Evolutionary conservation across 1,140 invertebrate species (phyloP).

Genomic region (Goniozus legneri): DNA sequence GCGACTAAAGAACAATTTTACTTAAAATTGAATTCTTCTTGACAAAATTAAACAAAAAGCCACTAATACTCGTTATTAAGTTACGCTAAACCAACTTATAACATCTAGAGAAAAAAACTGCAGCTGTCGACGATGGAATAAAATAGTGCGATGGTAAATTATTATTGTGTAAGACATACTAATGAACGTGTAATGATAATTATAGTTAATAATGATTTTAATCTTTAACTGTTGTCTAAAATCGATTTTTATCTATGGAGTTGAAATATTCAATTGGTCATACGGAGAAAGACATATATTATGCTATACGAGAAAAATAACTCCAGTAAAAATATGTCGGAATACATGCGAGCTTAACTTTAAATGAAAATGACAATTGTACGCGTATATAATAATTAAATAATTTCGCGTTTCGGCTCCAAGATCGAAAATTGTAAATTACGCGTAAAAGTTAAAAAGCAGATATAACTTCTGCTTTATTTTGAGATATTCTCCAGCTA

Average conservation of each 20-base stretch:
- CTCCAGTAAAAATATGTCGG: conserved; percentile 14
- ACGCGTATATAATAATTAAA: no score
- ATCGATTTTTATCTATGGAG: conserved; percentile 49
- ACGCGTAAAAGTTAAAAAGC: conserved; percentile 32
- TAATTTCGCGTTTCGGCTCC: conserved; percentile 33
- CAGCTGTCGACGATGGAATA: conserved; percentile 30
- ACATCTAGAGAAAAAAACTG: conserved; percentile 39
- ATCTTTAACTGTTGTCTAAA: conserved; percentile 51
- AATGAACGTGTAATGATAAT: conserved; percentile 46
- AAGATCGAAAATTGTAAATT: conserved; percentile 35
- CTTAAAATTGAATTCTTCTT: conserved; percentile 34
- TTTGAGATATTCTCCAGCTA: conserved; percentile 39
- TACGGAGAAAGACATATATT: conserved; percentile 6
- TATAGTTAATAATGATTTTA: conserved; percentile 54
- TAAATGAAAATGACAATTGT: conserved; percentile 17
- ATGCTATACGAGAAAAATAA: conserved; percentile 18
- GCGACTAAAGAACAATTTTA: conserved; percentile 11
- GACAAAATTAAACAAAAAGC: conserved; percentile 32
- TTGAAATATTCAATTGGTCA: conserved; percentile 8
- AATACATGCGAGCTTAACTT: conserved; percentile 32
- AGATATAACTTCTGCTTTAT: conserved; percentile 33
- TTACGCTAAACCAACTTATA: conserved; percentile 46
- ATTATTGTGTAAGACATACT: conserved; percentile 42
- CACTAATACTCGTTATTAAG: conserved; percentile 48
- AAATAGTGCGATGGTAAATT: conserved; percentile 41